A percentile compares a stretch with the other conserved stretches of the same genome.
phyloP scores from a whole-genome alignment of 2,113 vertebrate species.

The Trichomycterus rosablanca region DNA sequence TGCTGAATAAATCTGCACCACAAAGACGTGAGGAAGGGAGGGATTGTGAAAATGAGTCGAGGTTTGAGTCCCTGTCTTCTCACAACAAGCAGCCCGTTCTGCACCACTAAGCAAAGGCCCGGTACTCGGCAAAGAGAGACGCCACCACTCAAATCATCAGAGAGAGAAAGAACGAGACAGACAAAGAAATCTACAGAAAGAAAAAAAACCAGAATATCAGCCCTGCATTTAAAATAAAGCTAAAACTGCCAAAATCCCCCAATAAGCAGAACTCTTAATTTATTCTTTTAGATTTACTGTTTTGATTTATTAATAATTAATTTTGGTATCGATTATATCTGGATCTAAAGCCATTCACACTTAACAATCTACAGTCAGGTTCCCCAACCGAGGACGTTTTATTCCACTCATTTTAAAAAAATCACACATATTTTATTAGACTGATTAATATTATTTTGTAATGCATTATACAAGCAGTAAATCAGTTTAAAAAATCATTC shows the following conservation, averaged over 20 bases:
- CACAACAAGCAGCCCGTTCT: slow-evolving; percentile 37
- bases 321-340: background rate
- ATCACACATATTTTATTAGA: too few species aligned
- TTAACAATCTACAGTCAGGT: too few species aligned
- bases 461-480: too few species aligned
- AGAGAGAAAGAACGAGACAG: slow-evolving; percentile 14
- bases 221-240: background rate
- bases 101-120: slow-evolving; percentile 46
- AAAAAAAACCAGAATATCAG: background rate
- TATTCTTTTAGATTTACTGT: too few species aligned
- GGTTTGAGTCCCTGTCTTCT: slow-evolving; percentile 26
- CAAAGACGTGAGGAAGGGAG: slow-evolving; percentile 14
- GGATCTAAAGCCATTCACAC: too few species aligned
- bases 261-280: too few species aligned
- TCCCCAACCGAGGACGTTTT: too few species aligned
- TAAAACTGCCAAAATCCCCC: background rate
- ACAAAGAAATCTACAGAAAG: slow-evolving; percentile 6
- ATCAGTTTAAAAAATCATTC: too few species aligned
- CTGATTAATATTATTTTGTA: too few species aligned
- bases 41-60: slow-evolving; percentile 11
- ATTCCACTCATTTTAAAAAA: too few species aligned
- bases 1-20: slow-evolving; percentile 38
- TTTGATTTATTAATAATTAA: slow-evolving; percentile 19
- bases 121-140: slow-evolving; percentile 33
- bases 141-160: slow-evolving; percentile 40